A percentile compares a stretch with the other conserved stretches of the same genome.
These are phyloP conservation scores for Semicossyphus pulcher DNA, from an alignment of 2,113 vertebrate species.

Conservation along the genomic window DNA sequence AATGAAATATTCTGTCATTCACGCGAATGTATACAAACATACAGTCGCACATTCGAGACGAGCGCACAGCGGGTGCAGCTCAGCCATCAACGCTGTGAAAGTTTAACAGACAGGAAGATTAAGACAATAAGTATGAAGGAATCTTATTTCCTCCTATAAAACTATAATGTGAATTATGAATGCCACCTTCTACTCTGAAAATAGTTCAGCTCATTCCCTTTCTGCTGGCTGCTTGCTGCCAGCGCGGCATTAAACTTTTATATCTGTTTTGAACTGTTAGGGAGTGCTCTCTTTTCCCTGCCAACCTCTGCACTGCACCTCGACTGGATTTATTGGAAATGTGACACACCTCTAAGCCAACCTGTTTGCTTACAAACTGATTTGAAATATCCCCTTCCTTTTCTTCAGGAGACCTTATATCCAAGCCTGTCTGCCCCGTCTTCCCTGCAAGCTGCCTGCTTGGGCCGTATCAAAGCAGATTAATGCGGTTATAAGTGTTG, in stretches of 20 bases:
- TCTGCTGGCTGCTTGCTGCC: constrained; percentile 63
- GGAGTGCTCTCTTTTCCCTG: constrained; percentile 46
- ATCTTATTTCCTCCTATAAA: constrained; percentile 60
- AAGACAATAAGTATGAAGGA: constrained; percentile 35
- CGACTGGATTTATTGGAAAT: constrained; percentile 59
- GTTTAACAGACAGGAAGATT: constrained; percentile 31
- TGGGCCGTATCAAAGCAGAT: constrained; percentile 44
- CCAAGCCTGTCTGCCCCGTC: neutral
- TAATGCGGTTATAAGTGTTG: constrained; percentile 39
- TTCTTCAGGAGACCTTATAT: constrained; percentile 17
- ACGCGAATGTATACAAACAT: constrained; percentile 49
- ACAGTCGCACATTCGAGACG: constrained; percentile 4
- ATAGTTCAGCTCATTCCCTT: constrained; percentile 70
- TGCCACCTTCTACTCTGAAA: constrained; percentile 72
- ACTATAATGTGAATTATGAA: constrained; percentile 81
- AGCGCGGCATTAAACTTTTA: constrained; percentile 80
- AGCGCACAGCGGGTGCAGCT: constrained; percentile 15
- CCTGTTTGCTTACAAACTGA: constrained; percentile 47
- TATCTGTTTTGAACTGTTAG: constrained; percentile 74
- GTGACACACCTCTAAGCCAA: constrained; percentile 28
- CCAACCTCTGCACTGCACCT: constrained; percentile 51
- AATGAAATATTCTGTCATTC: constrained; percentile 59
- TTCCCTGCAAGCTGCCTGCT: neutral
- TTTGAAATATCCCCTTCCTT: constrained; percentile 7
- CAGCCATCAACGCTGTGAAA: constrained; percentile 9